These are phyloP conservation scores for Erpornis zantholeuca DNA, from an alignment of 2,113 vertebrate genomes.

Conservation along the genomic window DNA sequence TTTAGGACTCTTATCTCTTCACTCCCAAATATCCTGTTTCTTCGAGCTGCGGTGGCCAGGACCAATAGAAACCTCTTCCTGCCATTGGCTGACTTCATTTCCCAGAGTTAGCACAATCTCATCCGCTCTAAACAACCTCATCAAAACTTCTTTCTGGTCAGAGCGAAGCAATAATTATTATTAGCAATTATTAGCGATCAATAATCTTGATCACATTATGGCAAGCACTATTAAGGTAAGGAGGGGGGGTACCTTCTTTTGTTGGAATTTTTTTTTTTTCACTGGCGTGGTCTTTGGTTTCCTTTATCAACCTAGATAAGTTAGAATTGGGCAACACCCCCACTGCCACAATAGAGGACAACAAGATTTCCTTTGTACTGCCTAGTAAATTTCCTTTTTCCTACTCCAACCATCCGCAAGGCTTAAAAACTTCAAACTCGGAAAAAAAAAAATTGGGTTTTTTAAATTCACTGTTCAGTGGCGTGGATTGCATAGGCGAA, in stretches of 20 bases:
- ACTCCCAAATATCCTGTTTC: conserved; percentile 97
- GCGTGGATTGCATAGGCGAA: conserved; percentile 67
- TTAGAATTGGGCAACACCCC: conserved; percentile 86
- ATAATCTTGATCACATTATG: conserved; percentile 83
- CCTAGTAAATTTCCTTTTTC: conserved; percentile 94
- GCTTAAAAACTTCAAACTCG: conserved; percentile 86
- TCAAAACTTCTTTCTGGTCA: conserved; percentile 86
- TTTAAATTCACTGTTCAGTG: conserved; percentile 75
- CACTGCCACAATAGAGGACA: conserved; percentile 83
- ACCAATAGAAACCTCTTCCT: conserved; percentile 96
- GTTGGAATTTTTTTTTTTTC: conserved; percentile 41
- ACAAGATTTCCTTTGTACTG: conserved; percentile 89
- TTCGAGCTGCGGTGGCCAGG: conserved; percentile 84
- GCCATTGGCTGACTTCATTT: conserved; percentile 94
- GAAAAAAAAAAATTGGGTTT: conserved; percentile 81
- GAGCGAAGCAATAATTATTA: conserved; percentile 85
- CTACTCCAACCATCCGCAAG: conserved; percentile 84
- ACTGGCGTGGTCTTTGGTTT: conserved; percentile 57
- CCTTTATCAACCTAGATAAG: conserved; percentile 81
- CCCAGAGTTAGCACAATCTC: conserved; percentile 95
- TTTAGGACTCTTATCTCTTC: conserved; percentile 90
- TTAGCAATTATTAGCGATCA: conserved; percentile 83
- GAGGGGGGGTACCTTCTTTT: conserved; percentile 52
- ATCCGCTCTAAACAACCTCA: conserved; percentile 90
- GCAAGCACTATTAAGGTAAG: conserved; percentile 94